Evolutionary conservation across 1,140 invertebrate genomes (phyloP).

Genomic region (Heliconius eleuchia): DNA sequence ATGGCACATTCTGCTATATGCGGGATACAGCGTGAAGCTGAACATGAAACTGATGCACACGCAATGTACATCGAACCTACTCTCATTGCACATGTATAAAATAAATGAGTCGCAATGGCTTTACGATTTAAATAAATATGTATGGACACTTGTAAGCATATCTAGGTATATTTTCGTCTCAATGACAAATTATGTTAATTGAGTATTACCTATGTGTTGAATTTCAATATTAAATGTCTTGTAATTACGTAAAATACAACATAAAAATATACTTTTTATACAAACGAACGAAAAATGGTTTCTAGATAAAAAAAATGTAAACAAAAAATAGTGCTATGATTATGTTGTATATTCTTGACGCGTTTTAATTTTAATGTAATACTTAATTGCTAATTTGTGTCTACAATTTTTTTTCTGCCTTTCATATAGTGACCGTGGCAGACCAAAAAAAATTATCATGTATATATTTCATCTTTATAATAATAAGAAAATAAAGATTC

Average conservation of each 20-base stretch:
- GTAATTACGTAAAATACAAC: neutral
- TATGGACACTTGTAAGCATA: too few relatives aligned
- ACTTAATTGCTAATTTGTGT: neutral
- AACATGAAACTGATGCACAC: too few relatives aligned
- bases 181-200: neutral
- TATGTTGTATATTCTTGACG: neutral
- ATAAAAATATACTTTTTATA: neutral
- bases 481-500: too few relatives aligned
- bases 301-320: neutral
- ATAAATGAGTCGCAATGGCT: too few relatives aligned
- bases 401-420: neutral
- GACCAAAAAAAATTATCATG: neutral
- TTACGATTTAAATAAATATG: too few relatives aligned
- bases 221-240: neutral
- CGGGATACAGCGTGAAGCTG: too few relatives aligned
- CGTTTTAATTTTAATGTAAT: neutral
- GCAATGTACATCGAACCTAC: too few relatives aligned
- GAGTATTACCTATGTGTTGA: neutral
- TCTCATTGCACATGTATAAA: too few relatives aligned
- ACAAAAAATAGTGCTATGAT: neutral
- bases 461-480: neutral
- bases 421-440: neutral
- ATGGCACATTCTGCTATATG: too few relatives aligned
- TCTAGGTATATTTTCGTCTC: too few relatives aligned
- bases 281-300: neutral